Percentiles rank a stretch among this genome's conserved stretches.
These are phyloP conservation scores for Synanthedon andrenaeformis DNA, from an alignment of 2,888 invertebrate genomes.

Conservation along the genomic window DNA sequence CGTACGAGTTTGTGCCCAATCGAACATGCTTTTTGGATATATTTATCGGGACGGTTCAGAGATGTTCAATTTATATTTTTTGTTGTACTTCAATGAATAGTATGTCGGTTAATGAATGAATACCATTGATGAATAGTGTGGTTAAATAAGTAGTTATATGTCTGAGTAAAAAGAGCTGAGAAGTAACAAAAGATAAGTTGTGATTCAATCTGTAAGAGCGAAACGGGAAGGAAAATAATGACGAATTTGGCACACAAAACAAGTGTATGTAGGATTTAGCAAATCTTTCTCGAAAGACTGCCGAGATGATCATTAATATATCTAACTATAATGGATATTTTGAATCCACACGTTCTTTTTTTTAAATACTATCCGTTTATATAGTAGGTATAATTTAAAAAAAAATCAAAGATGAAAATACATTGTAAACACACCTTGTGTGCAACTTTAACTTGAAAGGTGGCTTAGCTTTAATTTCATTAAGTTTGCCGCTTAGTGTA, in stretches of 20 bases:
- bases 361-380: no score
- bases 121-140: constrained; percentile 1
- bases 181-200: no score
- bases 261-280: no score
- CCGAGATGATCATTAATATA: constrained; percentile 26
- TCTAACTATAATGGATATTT: not conserved
- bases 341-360: no score
- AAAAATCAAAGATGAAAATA: no score
- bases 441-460: constrained; percentile 36
- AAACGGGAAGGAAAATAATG: no score
- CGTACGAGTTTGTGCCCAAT: constrained; percentile 7
- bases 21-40: not conserved
- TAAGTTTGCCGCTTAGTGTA: constrained; percentile 53
- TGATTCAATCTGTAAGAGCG: no score
- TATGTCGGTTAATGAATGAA: constrained; percentile 1
- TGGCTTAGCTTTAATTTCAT: constrained; percentile 52
- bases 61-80: not conserved
- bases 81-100: no score
- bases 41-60: not conserved
- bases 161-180: no score
- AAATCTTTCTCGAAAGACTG: constrained; percentile 33
- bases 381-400: no score
- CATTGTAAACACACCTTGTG: constrained; percentile 5
- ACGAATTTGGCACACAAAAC: no score
- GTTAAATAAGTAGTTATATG: no score